These are phyloP conservation scores for Engystomops pustulosus DNA, from an alignment of 2,113 vertebrate genomes.

Conservation along the genomic window DNA sequence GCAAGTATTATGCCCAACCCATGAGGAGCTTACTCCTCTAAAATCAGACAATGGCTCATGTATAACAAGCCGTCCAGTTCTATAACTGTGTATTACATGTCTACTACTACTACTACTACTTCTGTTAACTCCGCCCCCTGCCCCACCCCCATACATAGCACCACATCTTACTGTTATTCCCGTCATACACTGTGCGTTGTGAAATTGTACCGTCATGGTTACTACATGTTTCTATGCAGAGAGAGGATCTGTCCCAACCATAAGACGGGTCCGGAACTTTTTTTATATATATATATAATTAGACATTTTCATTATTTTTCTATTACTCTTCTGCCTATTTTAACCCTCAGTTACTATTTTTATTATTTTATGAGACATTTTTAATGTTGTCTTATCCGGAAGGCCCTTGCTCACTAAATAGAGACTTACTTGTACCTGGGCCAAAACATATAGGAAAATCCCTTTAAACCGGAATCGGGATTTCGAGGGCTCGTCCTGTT, in stretches of 20 bases:
- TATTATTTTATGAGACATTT: neutral
- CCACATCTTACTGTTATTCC: neutral
- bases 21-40: neutral
- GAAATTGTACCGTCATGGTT: neutral
- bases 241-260: neutral
- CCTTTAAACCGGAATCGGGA: neutral
- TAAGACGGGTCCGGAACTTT: too few relatives aligned
- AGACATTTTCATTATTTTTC: conserved; percentile 14
- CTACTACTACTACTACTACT: neutral
- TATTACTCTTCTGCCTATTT: conserved; percentile 9
- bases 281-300: neutral
- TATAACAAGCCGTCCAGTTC: neutral
- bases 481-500: neutral
- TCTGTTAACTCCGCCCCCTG: neutral
- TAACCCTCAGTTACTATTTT: neutral
- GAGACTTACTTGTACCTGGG: neutral
- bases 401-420: too few relatives aligned
- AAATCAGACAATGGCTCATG: too few relatives aligned
- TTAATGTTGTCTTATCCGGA: neutral
- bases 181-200: neutral
- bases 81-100: neutral
- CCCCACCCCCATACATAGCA: neutral
- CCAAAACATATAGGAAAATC: neutral
- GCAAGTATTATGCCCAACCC: neutral
- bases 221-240: conserved; percentile 12